Evolutionary conservation across 2,797 vertebrate genomes (phyloP).

Genomic region (Coranthus polyacanthus): DNA sequence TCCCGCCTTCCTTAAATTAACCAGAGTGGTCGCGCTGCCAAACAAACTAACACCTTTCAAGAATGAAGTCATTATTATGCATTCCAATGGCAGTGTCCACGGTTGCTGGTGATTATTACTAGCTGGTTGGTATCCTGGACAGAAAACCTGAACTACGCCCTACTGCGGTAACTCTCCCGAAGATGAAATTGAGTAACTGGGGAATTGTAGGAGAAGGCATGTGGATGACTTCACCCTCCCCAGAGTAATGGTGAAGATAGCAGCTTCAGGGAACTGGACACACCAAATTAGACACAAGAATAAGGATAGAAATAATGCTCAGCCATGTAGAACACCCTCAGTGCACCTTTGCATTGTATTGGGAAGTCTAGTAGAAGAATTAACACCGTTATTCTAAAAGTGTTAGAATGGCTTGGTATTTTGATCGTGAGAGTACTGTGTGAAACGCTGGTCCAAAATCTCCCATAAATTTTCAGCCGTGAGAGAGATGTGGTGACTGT

Average conservation of each 20-base stretch:
- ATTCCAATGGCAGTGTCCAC: not conserved
- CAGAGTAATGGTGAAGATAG: constrained; percentile 1
- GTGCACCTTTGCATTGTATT: not conserved
- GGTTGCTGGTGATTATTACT: not conserved
- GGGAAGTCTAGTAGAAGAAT: not conserved
- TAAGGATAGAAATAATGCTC: not conserved
- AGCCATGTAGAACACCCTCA: not conserved
- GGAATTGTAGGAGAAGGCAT: constrained; percentile 13
- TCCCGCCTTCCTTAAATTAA: constrained; percentile 25
- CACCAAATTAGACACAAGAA: constrained; percentile 7
- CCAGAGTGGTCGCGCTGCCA: constrained; percentile 18
- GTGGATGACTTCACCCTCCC: constrained; percentile 25
- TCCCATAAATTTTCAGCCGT: too few species aligned
- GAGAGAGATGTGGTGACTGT: too few species aligned
- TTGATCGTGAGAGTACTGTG: not conserved
- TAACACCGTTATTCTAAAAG: not conserved
- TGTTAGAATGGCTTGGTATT: not conserved
- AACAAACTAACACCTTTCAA: constrained; percentile 24
- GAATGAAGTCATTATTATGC: constrained; percentile 10
- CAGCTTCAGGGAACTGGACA: constrained; percentile 11
- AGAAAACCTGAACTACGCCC: not conserved
- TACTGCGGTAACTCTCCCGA: not conserved
- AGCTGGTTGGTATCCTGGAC: too few species aligned
- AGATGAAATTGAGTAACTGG: constrained; percentile 12
- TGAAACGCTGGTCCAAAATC: too few species aligned